Evolutionary conservation across 2,888 invertebrate species (phyloP), one percentile per base, ranked within the genome.

Genomic region (Atrina japonica): DNA sequence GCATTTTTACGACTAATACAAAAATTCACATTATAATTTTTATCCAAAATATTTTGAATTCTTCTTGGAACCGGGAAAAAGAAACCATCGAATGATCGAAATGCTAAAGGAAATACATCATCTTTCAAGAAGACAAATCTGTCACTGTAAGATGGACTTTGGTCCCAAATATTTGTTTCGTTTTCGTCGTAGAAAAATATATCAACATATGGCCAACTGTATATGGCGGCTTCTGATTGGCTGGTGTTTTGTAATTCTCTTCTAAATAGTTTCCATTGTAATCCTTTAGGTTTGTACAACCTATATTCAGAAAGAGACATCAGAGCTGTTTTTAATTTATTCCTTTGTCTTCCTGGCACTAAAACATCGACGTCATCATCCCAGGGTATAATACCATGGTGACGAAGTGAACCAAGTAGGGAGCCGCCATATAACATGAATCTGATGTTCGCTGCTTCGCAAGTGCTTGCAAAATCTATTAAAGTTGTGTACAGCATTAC

Each of bases 351-450:
- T 3, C 21, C 59, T 18, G 76, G 78, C 30, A 81, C 58, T 3
- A 80, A 30, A 14, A 81, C 73, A 41, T 81, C 81, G 35, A 81
- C 63, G 50, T 81, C 81, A 60, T 81, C 81, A 49, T 81, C 81
- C 81, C 81, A 81, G 0, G 81, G 81, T 25, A 81, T 66, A 27
- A 80, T 16, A 21, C 76, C 79, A 55, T 70, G 73, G 65, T 81
- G 81, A 55, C 79, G 63, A 55, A 70, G 77, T 1, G 75, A 70
- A 7, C 81, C 79, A 5, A 81, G 66, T 27, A 81, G 55, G 0
- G 79, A 74, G 5, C 81, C 81, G 7, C 81, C 81, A 41, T 81
- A 81, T 23, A 81, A 29, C 68, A 78, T 64, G 43, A 67, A 79
- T 3, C 65, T 61, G 14, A 81, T 43, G 18, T 70, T 70, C 21